Conservation (phyloP, 2,888 invertebrate genomes). For the Camptogramma bilineatum region DNA sequence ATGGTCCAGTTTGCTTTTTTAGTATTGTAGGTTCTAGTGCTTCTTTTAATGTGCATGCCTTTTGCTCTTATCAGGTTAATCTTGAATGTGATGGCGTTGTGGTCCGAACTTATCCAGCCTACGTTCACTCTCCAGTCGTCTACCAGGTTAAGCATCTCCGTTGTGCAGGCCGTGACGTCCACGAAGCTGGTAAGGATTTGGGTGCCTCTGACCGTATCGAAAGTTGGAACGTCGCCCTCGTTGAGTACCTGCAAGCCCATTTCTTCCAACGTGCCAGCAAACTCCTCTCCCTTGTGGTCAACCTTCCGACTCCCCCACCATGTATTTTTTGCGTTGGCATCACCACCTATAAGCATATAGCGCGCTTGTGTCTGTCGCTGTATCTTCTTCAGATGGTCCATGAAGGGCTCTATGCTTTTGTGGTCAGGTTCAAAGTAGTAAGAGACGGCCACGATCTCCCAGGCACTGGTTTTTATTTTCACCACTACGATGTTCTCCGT, state of each 20-base stretch:
- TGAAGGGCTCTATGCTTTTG: neutral
- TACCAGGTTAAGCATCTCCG: neutral
- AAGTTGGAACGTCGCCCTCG: neutral
- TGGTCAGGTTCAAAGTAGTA: slow-evolving; percentile 36
- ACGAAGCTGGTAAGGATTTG: neutral
- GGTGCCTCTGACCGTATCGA: neutral
- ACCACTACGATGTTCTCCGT: slow-evolving; percentile 17
- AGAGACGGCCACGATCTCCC: slow-evolving; percentile 33
- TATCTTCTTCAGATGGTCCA: neutral
- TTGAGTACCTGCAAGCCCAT: slow-evolving; percentile 1
- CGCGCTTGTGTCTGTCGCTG: neutral
- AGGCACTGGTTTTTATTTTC: slow-evolving; percentile 27
- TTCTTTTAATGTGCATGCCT: neutral
- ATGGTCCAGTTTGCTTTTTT: slow-evolving; percentile 1
- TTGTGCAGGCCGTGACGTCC: neutral
- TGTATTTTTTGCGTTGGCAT: neutral
- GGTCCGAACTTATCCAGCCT: neutral
- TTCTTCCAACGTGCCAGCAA: neutral
- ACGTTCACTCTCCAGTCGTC: neutral
- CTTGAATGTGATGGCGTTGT: neutral
- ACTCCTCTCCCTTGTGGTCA: neutral
- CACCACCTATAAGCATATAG: neutral
- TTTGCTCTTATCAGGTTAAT: neutral
- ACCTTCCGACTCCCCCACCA: neutral
- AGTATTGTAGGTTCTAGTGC: neutral